Percentiles rank a stretch among this genome's conserved stretches.
Conservation (phyloP, 2,113 vertebrate species). For the Oryzias curvinotus region DNA sequence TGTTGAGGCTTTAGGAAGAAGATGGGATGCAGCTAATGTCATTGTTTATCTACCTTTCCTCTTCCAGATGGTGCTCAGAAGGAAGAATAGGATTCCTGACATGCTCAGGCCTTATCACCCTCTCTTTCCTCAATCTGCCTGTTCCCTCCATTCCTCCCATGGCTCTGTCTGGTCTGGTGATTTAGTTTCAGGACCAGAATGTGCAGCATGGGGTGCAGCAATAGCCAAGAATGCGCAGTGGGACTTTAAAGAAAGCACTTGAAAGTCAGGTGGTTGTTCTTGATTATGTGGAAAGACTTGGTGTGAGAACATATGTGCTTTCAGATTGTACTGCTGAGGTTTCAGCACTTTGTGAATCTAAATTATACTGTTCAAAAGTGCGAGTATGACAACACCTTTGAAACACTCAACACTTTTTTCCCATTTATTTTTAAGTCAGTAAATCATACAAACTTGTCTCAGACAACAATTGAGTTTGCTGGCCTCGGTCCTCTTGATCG, state of each 20-base stretch:
- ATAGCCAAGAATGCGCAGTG: conserved; percentile 44
- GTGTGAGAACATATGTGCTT: conserved; percentile 32
- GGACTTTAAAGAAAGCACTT: conserved; percentile 42
- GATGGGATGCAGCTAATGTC: conserved; percentile 60
- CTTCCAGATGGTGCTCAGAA: conserved; percentile 78
- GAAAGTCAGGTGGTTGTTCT: conserved; percentile 42
- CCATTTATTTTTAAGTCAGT: conserved; percentile 46
- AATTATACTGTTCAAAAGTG: conserved; percentile 13
- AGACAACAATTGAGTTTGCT: conserved; percentile 59
- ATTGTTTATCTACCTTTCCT: conserved; percentile 79
- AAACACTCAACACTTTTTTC: conserved; percentile 56
- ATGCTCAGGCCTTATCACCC: conserved; percentile 41
- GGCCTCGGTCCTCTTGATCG: conserved; percentile 44
- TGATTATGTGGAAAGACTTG: conserved; percentile 20
- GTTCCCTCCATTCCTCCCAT: conserved; percentile 40
- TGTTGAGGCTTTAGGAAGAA: conserved; percentile 41
- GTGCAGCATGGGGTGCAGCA: conserved; percentile 41
- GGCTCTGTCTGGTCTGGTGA: conserved; percentile 55
- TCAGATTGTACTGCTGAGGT: conserved; percentile 26
- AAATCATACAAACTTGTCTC: conserved; percentile 62
- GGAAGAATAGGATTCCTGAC: conserved; percentile 77
- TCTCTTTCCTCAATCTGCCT: conserved; percentile 7
- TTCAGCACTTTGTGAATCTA: conserved; percentile 10
- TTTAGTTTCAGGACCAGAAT: conserved; percentile 64
- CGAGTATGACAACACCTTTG: conserved; percentile 23